A percentile compares a stretch with the other conserved stretches of the same genome.
phyloP scores from a whole-genome alignment of 1,140 invertebrate genomes.

The Mesaphorura yosii region DNA sequence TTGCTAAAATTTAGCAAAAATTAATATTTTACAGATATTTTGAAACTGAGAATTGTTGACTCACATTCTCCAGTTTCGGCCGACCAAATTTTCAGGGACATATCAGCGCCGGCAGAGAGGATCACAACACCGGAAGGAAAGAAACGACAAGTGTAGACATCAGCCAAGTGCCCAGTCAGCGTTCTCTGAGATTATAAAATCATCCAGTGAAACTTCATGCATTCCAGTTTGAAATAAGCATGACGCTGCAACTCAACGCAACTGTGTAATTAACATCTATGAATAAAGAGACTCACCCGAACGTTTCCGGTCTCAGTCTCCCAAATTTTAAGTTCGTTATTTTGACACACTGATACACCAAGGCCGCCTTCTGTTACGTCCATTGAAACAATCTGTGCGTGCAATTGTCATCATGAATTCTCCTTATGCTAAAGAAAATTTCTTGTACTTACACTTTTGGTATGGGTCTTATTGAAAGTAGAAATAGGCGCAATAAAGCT shows the following conservation, averaged over 20 bases:
- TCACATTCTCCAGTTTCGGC: slow-evolving; percentile 53
- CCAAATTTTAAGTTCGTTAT: slow-evolving; percentile 51
- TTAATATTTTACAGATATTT: no score
- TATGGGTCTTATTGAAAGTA: slow-evolving; percentile 31
- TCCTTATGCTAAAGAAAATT: background rate
- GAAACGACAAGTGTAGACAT: slow-evolving; percentile 55
- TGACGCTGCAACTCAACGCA: background rate
- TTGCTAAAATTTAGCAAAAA: no score
- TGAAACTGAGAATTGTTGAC: no score
- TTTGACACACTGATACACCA: slow-evolving; percentile 48
- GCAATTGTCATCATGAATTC: background rate
- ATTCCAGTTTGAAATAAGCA: background rate
- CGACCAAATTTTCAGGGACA: slow-evolving; percentile 56
- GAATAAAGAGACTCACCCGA: slow-evolving; percentile 35
- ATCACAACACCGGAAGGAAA: slow-evolving; percentile 58
- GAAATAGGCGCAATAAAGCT: slow-evolving; percentile 32
- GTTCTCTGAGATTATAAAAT: slow-evolving; percentile 39
- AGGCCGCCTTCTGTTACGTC: slow-evolving; percentile 47
- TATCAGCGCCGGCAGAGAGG: slow-evolving; percentile 55
- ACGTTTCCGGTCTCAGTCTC: slow-evolving; percentile 46
- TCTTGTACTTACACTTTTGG: slow-evolving; percentile 31
- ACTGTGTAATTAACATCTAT: background rate
- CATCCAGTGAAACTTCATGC: slow-evolving; percentile 14
- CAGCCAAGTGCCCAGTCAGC: slow-evolving; percentile 53
- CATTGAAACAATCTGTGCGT: slow-evolving; percentile 41